Conservation (phyloP, 2,888 invertebrate genomes). For the Entomobrya multifasciata region DNA sequence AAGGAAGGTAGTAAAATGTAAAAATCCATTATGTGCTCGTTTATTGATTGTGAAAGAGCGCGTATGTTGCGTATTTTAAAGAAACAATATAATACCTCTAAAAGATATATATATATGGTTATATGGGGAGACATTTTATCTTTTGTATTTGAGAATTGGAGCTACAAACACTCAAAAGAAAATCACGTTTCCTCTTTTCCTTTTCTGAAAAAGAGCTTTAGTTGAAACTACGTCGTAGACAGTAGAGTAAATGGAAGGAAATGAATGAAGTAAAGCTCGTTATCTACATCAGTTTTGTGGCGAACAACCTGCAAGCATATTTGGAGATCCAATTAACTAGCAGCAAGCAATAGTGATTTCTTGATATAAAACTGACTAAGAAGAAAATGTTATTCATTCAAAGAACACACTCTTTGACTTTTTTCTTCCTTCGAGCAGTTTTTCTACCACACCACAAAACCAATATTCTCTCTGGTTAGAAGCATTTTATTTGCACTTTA, state of each 20-base stretch:
- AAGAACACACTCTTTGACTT: neutral
- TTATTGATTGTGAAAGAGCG: too few relatives aligned
- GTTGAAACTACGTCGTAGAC: neutral
- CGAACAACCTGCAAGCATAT: conserved; percentile 49
- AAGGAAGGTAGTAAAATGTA: too few relatives aligned
- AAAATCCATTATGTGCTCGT: too few relatives aligned
- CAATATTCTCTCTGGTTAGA: neutral
- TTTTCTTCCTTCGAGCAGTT: neutral
- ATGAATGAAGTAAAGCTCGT: conserved; percentile 14
- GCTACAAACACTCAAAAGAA: too few relatives aligned
- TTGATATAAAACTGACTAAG: conserved; percentile 40
- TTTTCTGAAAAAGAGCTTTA: neutral
- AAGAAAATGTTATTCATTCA: conserved; percentile 47
- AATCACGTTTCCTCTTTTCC: neutral
- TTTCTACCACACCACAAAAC: neutral
- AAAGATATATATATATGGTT: too few relatives aligned
- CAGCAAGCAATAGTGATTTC: conserved; percentile 38
- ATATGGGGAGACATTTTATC: too few relatives aligned
- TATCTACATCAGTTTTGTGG: conserved; percentile 40
- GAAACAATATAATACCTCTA: too few relatives aligned
- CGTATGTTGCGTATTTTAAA: too few relatives aligned
- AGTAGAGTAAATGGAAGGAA: neutral
- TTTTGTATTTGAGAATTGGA: too few relatives aligned
- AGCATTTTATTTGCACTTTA: too few relatives aligned
- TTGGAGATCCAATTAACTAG: conserved; percentile 64